These are phyloP conservation scores for Stegodyphus dumicola DNA, from an alignment of 1,140 invertebrate genomes.

Conservation along the genomic window DNA sequence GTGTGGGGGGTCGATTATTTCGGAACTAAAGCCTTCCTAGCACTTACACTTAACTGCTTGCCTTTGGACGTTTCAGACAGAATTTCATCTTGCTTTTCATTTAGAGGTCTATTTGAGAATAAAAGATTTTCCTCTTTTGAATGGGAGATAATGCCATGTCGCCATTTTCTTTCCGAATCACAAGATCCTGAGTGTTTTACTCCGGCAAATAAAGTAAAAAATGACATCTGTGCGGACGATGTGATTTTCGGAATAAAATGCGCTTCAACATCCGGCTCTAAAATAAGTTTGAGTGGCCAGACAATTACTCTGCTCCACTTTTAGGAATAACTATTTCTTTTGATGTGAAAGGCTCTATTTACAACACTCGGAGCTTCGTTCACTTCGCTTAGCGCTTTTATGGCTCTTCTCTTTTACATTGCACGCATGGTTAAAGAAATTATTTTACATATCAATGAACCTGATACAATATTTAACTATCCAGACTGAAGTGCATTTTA, in stretches of 20 bases:
- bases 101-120: slow-evolving; percentile 38
- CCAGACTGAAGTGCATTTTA: no score
- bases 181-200: slow-evolving; percentile 8
- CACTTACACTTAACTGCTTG: slow-evolving; percentile 21
- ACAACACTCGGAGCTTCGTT: slow-evolving; percentile 1
- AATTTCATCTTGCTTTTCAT: slow-evolving; percentile 18
- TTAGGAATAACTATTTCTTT: slow-evolving; percentile 21
- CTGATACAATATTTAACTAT: no score
- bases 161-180: slow-evolving; percentile 28
- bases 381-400: not conserved
- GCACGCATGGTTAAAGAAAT: slow-evolving; percentile 17
- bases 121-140: slow-evolving; percentile 29
- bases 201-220: slow-evolving; percentile 42
- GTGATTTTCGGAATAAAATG: slow-evolving; percentile 34
- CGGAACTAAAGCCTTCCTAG: not conserved
- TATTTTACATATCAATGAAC: slow-evolving; percentile 43
- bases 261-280: slow-evolving; percentile 29
- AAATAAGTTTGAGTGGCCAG: slow-evolving; percentile 12
- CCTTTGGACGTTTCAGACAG: slow-evolving; percentile 16
- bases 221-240: slow-evolving; percentile 25
- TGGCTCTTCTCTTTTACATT: not conserved
- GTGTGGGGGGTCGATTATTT: not conserved
- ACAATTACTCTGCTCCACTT: slow-evolving; percentile 25
- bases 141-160: slow-evolving; percentile 19
- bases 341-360: slow-evolving; percentile 1